Percentiles rank a stretch among this genome's conserved stretches.
Evolutionary conservation across 2,888 invertebrate genomes (phyloP).

Genomic region (Automeris io): DNA sequence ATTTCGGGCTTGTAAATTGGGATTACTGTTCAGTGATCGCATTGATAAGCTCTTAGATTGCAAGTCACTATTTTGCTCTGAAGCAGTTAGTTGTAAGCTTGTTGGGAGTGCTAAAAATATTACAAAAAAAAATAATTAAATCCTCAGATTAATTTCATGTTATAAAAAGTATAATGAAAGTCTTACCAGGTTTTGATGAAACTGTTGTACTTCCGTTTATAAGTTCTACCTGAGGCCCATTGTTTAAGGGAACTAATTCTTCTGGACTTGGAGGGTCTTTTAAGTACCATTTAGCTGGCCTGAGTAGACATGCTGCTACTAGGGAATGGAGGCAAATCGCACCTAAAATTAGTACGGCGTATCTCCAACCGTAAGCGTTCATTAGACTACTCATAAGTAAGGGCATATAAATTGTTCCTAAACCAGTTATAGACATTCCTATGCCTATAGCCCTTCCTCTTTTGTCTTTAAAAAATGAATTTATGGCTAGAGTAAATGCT

Average conservation of each 20-base stretch:
- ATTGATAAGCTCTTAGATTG: conserved; percentile 55
- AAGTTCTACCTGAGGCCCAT: conserved; percentile 38
- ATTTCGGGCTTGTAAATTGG: conserved; percentile 49
- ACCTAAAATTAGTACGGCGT: conserved; percentile 79
- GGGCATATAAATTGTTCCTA: conserved; percentile 82
- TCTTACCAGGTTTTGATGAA: conserved; percentile 43
- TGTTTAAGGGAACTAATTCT: conserved; percentile 53
- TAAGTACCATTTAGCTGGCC: conserved; percentile 82
- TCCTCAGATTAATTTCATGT: neutral
- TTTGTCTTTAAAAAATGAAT: conserved; percentile 80
- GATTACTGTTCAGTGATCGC: conserved; percentile 46
- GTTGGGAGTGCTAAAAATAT: conserved; percentile 20
- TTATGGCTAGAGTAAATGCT: conserved; percentile 79
- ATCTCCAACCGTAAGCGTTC: conserved; percentile 74
- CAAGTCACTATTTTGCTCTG: conserved; percentile 33
- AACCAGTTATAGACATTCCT: conserved; percentile 80
- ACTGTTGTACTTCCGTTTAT: conserved; percentile 44
- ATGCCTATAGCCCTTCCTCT: conserved; percentile 79
- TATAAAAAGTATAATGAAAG: neutral
- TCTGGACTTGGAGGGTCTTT: conserved; percentile 45
- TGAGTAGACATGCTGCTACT: conserved; percentile 77
- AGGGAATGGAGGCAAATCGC: conserved; percentile 79
- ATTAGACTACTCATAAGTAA: conserved; percentile 76
- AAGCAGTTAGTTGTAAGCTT: conserved; percentile 30
- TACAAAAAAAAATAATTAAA: neutral